Conservation (phyloP, 2,113 vertebrate genomes). For the Illadopsis cleaveri region DNA sequence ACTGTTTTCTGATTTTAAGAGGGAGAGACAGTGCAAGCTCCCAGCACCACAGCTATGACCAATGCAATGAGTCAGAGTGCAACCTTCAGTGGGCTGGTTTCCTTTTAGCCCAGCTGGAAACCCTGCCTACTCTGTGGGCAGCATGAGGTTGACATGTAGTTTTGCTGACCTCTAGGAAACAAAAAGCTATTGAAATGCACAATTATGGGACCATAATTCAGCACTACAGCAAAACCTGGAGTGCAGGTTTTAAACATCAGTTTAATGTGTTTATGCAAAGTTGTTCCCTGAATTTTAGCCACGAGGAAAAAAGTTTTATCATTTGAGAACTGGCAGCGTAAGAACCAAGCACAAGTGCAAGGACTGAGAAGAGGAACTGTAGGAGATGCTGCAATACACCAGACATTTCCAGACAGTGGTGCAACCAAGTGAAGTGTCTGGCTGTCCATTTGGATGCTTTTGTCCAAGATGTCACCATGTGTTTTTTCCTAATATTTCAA, state of each 20-base stretch:
- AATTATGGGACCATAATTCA: not conserved
- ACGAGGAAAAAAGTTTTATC: not conserved
- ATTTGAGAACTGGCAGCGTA: not conserved
- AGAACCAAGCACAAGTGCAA: not conserved
- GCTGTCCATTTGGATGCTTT: not conserved
- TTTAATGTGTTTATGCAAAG: not conserved
- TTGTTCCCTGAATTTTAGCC: not conserved
- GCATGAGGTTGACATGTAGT: accelerated
- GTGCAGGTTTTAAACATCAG: not conserved
- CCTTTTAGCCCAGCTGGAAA: not conserved
- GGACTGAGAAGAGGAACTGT: not conserved
- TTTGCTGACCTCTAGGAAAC: not conserved
- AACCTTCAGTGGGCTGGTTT: not conserved
- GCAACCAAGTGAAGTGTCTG: not conserved
- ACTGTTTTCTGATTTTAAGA: not conserved
- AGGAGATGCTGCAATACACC: not conserved
- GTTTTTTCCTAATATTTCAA: not conserved
- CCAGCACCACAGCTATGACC: not conserved
- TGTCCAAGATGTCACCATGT: not conserved
- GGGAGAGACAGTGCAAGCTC: not conserved
- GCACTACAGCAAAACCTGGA: not conserved
- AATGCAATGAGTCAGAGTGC: not conserved
- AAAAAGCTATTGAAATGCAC: not conserved
- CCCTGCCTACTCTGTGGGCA: accelerated
- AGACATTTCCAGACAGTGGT: not conserved